phyloP scores from a whole-genome alignment of 2,113 vertebrate species.

The Rhinopomastus cyanomelas region DNA sequence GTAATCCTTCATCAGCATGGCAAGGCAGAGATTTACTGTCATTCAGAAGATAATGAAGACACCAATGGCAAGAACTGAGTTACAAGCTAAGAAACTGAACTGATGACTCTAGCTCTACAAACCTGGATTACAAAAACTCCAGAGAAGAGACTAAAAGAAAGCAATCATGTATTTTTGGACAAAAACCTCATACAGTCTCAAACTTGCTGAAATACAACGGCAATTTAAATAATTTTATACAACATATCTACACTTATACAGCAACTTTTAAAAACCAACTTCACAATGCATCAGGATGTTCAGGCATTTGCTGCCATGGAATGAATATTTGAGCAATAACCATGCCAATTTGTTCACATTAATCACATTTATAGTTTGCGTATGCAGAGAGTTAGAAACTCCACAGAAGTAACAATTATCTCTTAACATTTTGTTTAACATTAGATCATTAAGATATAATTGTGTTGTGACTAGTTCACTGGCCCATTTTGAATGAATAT shows the following conservation, averaged over 20 bases:
- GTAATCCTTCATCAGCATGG: constrained; percentile 59
- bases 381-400: not conserved
- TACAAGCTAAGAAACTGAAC: constrained; percentile 52
- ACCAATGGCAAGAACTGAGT: constrained; percentile 28
- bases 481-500: not conserved
- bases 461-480: not conserved
- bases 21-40: constrained; percentile 29
- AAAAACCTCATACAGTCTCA: not conserved
- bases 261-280: constrained; percentile 6
- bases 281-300: not conserved
- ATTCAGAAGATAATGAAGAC: constrained; percentile 59
- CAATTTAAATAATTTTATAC: constrained; percentile 12
- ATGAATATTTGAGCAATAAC: constrained; percentile 32
- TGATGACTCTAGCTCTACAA: constrained; percentile 38
- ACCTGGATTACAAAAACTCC: not conserved
- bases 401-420: constrained; percentile 25
- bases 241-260: not conserved
- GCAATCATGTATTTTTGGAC: constrained; percentile 25
- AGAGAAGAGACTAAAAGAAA: constrained; percentile 23
- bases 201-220: not conserved
- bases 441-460: constrained; percentile 3
- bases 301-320: constrained; percentile 33
- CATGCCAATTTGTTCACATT: not conserved
- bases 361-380: constrained; percentile 31
- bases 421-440: constrained; percentile 6